Conservation (phyloP, 2,113 vertebrate species). For the Meles meles region DNA sequence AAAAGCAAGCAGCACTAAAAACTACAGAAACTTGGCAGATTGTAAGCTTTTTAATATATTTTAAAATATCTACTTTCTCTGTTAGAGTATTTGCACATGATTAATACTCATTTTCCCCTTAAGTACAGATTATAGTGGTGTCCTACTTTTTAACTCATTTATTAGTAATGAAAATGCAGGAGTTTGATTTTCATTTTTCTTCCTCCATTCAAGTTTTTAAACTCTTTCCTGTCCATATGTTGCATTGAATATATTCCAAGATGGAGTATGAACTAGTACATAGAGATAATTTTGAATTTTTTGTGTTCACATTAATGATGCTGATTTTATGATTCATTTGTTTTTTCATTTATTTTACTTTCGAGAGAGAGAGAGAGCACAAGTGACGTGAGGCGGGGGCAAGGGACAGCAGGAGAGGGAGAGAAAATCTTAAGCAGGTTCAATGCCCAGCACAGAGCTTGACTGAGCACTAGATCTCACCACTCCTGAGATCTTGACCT, state of each 20-base stretch:
- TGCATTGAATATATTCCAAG: not conserved
- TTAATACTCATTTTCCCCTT: not conserved
- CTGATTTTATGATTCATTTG: not conserved
- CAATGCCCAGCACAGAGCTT: not conserved
- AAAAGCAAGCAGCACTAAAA: not conserved
- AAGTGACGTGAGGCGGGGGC: not conserved
- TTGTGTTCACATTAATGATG: not conserved
- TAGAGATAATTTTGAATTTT: conserved; percentile 34
- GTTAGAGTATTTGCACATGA: not conserved
- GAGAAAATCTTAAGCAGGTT: not conserved
- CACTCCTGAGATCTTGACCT: not conserved
- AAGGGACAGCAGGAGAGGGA: not conserved
- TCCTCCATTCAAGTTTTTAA: not conserved
- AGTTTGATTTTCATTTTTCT: not conserved
- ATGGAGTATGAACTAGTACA: not conserved
- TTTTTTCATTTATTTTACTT: not conserved
- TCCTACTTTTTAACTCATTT: not conserved
- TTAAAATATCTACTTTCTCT: not conserved
- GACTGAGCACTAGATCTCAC: not conserved
- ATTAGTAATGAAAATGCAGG: not conserved
- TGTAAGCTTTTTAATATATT: not conserved
- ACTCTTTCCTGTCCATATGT: not conserved
- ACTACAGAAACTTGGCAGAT: not conserved
- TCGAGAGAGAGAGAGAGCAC: not conserved
- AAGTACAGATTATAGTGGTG: not conserved